A percentile compares a stretch with the other conserved stretches of the same genome.
Evolutionary conservation across 2,888 invertebrate genomes (phyloP).

Genomic region (Hecatera dysodea): DNA sequence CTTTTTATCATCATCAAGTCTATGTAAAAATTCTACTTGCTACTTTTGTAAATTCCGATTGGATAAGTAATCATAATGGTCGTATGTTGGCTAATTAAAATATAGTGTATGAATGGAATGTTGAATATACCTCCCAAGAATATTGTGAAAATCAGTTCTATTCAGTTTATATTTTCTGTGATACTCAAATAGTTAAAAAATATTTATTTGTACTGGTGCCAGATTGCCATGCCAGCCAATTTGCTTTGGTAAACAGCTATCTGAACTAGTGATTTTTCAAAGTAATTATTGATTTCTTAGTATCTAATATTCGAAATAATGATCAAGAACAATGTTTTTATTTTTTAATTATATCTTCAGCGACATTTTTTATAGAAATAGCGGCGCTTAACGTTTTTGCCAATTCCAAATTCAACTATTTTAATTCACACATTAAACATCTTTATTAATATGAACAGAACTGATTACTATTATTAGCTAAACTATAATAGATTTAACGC

Average conservation of each 20-base stretch:
- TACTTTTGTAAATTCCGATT: slow-evolving; percentile 21
- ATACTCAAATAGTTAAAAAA: too few relatives aligned
- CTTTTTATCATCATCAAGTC: not conserved
- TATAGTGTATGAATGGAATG: slow-evolving; percentile 12
- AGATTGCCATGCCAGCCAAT: too few relatives aligned
- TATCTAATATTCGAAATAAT: not conserved
- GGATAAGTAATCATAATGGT: slow-evolving; percentile 13
- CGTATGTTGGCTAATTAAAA: slow-evolving; percentile 18
- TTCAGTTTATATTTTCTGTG: not conserved
- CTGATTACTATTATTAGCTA: slow-evolving; percentile 14
- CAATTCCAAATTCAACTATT: slow-evolving; percentile 15
- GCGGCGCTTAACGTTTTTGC: slow-evolving; percentile 17
- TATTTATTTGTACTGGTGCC: too few relatives aligned
- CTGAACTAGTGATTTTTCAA: not conserved
- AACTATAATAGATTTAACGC: slow-evolving; percentile 2
- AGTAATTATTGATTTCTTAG: not conserved
- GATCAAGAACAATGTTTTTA: not conserved
- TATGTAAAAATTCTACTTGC: slow-evolving; percentile 11
- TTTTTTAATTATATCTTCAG: slow-evolving; percentile 7
- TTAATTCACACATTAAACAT: slow-evolving; percentile 7
- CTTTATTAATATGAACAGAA: slow-evolving; percentile 19
- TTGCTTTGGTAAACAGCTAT: not conserved
- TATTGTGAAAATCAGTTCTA: not conserved
- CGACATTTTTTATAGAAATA: slow-evolving; percentile 11
- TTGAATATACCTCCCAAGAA: not conserved